phyloP scores from a whole-genome alignment of 1,140 invertebrate genomes.

The Mycetomoellerius zeteki region DNA sequence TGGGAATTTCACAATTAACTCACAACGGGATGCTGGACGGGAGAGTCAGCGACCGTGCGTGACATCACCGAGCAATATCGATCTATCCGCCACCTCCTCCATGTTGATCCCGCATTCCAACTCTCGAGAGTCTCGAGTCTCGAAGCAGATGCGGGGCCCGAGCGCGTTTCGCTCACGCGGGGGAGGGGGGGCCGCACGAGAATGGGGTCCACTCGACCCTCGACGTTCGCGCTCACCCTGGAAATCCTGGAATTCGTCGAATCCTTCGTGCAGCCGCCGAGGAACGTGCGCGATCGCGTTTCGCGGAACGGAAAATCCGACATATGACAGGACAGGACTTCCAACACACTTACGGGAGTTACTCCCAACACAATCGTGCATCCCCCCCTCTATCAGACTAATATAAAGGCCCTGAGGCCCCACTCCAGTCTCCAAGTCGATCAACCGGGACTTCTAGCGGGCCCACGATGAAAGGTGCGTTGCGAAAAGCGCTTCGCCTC shows the following conservation, averaged over 20 bases:
- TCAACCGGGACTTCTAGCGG: constrained; percentile 21
- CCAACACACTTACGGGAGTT: constrained; percentile 56
- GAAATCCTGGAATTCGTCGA: background rate
- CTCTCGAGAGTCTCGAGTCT: no score
- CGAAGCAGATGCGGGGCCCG: constrained; percentile 74
- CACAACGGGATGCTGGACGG: constrained; percentile 69
- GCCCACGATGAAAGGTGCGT: background rate
- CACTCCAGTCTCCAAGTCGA: background rate
- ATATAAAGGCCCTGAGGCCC: no score
- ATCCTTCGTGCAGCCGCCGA: background rate
- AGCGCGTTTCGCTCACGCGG: background rate
- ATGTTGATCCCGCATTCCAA: constrained; percentile 82
- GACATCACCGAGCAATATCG: constrained; percentile 78
- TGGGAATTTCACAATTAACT: constrained; percentile 65
- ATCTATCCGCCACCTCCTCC: constrained; percentile 78
- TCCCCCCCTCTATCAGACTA: no score
- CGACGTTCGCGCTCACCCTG: background rate
- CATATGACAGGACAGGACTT: constrained; percentile 52
- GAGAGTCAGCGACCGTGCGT: constrained; percentile 74
- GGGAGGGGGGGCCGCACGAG: no score
- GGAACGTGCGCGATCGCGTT: constrained; percentile 27
- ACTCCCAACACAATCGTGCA: constrained; percentile 32
- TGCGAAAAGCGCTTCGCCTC: background rate
- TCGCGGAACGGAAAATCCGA: constrained; percentile 56
- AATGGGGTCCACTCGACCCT: background rate